Base-by-base conservation (phyloP, 1,140 invertebrate genomes). In the Apolygus lucorum region DNA sequence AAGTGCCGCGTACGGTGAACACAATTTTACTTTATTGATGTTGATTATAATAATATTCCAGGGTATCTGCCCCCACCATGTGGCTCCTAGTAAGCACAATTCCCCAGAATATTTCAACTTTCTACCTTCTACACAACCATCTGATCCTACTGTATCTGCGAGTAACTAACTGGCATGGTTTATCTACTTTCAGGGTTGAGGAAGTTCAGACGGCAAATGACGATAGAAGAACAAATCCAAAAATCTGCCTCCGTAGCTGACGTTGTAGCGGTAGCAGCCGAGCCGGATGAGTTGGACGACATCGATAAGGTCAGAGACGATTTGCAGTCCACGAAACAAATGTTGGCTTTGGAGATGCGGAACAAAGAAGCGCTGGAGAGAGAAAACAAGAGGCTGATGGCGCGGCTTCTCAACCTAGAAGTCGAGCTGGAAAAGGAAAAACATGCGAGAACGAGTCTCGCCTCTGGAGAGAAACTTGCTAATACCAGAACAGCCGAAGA, bases 291-390 rank as follows among this genome's bases (percentile, higher is more conserved):
- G 74, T 84, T 86, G 24, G 91, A 95, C 72, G 91, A 95, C 73
- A 93, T 93, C 73, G 91, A 94, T 75, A 91, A 90, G 76, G 87
- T 77, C n/a, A 83, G 92, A 70, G 92, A 95, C 74, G 92, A 94
- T 78, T 82, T 95, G 42, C 92, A 94, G 77, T 93, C 90, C 68
- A 93, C 91, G 1, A 95, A 95, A 79, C 91, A 94, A 79, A 88
- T 94, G 83, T 79, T 95, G 70, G 91, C 91, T 1, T 81, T 92
- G 54, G 92, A 95, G 80, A 79, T 94, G 71, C 84, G 90, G 76
- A 92, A 92, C 75, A 93, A 92, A 76, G 90, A 92, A 77, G 88
- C 90, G 0, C 83, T 92, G 72, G 89, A 91, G 71, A 86, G 91
- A 74, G 91, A 93, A 77, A 95, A 93, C 75, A 91, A 93, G 77